Base-by-base conservation (phyloP, 2,888 invertebrate species). In the Choreutis nemorana region DNA sequence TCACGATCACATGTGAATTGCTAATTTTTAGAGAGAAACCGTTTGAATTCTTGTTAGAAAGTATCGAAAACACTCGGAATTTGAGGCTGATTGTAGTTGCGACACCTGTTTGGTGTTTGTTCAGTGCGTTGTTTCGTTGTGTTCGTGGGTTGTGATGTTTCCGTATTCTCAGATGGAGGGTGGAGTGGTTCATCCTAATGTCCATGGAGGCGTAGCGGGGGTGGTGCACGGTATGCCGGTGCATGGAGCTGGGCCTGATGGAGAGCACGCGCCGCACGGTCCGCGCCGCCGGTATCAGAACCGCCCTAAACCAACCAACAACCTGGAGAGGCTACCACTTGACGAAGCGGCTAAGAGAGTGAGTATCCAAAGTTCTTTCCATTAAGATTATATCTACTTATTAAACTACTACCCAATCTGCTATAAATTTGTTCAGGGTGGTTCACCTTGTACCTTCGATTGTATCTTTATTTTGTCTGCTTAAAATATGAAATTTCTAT, bases 281-380 rank as follows among this genome's bases (percentile, higher is more conserved):
- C 68, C 65, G 1, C 62, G 75, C 1, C 67, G 79, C 10, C 72
- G 75, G 10, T 78, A 65, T 41, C 70, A 67, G 39, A 77, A 66
- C 43, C 50, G 79, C 14, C 70, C 75, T 0, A 73, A 77, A 28
- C 70, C 70, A 5, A 53, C 59, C 2, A 73, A 59, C 41, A 77
- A 67, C 36, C 37, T 65, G 21, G 87, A 87, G 42, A 70, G 83
- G 24, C 55, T 87, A 41, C 86, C 87, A 1, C 65, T 88, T 14
- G 86, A 85, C 48, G 88, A 88, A 58, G 88, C 87, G 31, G 88
- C 87, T 30, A 86, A 87, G 58, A 61, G 87, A 59, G 85, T 83
- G 64, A 49, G 54, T 44, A 25, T 11, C 24, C 26, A 24, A 16
- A 14, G 28, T 25, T 4, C 25, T 26, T 12, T 31, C 18, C 14